A percentile compares a stretch with the other conserved stretches of the same genome.
phyloP scores from a whole-genome alignment of 2,888 invertebrate genomes.

The Neoaliturus tenellus region DNA sequence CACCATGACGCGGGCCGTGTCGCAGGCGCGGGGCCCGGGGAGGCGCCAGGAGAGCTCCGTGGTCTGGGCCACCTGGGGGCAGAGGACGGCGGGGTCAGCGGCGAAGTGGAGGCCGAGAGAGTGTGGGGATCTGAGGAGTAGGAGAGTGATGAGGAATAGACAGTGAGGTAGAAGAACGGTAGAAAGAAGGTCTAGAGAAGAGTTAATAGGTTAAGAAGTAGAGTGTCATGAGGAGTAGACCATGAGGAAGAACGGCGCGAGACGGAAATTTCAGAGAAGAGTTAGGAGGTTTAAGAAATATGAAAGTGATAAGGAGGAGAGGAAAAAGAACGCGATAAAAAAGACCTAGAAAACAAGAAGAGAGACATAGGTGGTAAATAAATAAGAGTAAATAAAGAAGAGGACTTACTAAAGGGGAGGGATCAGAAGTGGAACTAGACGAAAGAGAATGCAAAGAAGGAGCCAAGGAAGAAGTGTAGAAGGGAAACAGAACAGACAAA shows the following conservation, averaged over 20 bases:
- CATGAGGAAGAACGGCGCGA: neutral
- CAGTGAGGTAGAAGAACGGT: neutral
- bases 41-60: slow-evolving; percentile 79
- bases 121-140: neutral
- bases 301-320: neutral
- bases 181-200: neutral
- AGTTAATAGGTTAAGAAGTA: too few species aligned
- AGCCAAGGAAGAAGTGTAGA: too few species aligned
- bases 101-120: neutral
- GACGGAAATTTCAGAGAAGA: neutral
- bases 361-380: too few species aligned
- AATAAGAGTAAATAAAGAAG: too few species aligned
- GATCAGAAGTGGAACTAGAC: too few species aligned
- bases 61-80: slow-evolving; percentile 74
- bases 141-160: neutral
- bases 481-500: too few species aligned
- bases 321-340: neutral
- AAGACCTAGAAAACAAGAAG: neutral
- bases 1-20: slow-evolving; percentile 80
- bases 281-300: neutral
- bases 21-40: slow-evolving; percentile 78
- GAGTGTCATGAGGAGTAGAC: too few species aligned
- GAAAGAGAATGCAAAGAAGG: too few species aligned
- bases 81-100: neutral
- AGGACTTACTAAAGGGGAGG: too few species aligned